Base-by-base conservation (phyloP, 53 echinoderm and acorn worm species). In the Henricia sp. region DNA sequence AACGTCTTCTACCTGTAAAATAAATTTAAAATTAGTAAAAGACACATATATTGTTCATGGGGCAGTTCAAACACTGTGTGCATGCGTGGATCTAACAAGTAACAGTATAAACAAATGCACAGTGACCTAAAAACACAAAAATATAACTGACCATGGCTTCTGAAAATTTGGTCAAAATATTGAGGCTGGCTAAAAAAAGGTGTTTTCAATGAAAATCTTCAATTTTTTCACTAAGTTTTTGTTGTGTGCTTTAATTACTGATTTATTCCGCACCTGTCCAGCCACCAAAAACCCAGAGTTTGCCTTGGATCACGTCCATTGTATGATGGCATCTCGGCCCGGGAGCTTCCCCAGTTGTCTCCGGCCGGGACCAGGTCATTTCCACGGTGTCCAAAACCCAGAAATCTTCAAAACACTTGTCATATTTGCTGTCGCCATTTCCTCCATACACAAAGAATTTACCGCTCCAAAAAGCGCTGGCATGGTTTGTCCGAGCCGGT, bases 351-450 rank as follows among this genome's bases (percentile, higher is more conserved):
- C 85, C 90, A 5, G 68, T 33, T 35, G 85, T 75, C 59, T 67
- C 37, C 39, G 77, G 85, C 56, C 85, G 68, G 3, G 85, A 48
- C 90, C 90, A 90, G n/a, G 85, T 90, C 90, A 90, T 90, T 40
- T 41, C 57, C 5, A 14, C 38, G 41, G 90, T 90, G 41, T 85
- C 78, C 70, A 85, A 17, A 33, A 85, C 55, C 90, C 90, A 90
- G 25, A 70, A 24, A 43, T 85, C 90, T 29, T 66, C 85, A 2
- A 85, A 60, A 33, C 90, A 90, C 23, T 82, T 62, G 40, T 52
- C 23, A 52, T 70, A 84, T 60, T 90, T 90, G 85, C 85, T 85
- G 16, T 66, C 75, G 1, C 75, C 90, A 70, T 90, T 90, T 26
- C 90, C 90, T 17, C 90, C 90, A 41, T 90, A 68, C 55, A 90